Conservation (phyloP, 2,113 vertebrate species). For the Cryptotis parvus region DNA sequence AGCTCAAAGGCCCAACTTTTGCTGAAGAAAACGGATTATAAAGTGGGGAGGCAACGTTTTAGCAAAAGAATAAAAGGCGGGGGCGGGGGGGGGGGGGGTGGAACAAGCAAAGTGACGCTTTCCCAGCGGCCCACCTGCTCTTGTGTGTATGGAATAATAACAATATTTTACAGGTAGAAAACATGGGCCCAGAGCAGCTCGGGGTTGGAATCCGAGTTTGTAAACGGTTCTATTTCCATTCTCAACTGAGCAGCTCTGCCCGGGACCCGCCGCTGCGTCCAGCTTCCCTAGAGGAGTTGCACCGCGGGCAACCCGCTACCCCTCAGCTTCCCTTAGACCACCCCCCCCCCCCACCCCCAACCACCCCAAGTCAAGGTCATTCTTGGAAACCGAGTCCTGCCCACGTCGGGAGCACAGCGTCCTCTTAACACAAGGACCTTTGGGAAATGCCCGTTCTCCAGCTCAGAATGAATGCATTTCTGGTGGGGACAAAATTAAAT, state of each 20-base stretch:
- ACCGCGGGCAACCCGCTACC: not conserved
- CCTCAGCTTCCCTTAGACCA: not conserved
- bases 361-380: not conserved
- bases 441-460: not conserved
- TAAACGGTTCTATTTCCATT: not conserved
- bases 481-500: not conserved
- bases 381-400: not conserved
- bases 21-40: constrained; percentile 10
- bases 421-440: not conserved
- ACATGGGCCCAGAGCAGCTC: not conserved
- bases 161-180: no score
- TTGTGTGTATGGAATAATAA: not conserved
- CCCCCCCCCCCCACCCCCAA: no score
- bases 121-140: not conserved
- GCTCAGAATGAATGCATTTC: not conserved
- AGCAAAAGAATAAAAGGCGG: constrained; percentile 24
- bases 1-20: not conserved
- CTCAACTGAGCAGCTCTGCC: not conserved
- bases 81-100: no score
- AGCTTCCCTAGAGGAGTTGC: no score
- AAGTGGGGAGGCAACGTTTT: not conserved
- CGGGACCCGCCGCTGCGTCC: accelerated
- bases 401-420: not conserved
- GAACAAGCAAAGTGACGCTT: not conserved
- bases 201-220: no score